These are phyloP conservation scores for Microvelia longipes DNA, from an alignment of 1,140 invertebrate species.

Conservation along the genomic window DNA sequence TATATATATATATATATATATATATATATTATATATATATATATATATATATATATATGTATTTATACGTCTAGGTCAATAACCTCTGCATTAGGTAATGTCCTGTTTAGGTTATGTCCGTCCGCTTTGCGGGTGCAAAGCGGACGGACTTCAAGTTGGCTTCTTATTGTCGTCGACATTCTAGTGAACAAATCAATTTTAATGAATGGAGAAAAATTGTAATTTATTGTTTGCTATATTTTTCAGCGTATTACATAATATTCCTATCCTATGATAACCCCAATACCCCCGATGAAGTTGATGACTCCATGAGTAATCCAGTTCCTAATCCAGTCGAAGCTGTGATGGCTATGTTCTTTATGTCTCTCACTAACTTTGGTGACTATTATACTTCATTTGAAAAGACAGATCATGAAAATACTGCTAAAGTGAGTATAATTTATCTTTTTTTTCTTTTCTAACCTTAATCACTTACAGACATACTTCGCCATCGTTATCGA, in stretches of 20 bases:
- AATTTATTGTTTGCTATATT: background rate
- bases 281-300: conserved; percentile 31
- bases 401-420: conserved; percentile 68
- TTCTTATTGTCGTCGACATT: too few relatives aligned
- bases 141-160: too few relatives aligned
- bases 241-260: conserved; percentile 77
- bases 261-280: conserved; percentile 73
- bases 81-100: too few relatives aligned
- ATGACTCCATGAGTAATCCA: conserved; percentile 45
- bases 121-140: too few relatives aligned
- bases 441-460: background rate
- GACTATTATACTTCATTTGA: conserved; percentile 83
- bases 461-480: background rate
- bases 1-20: too few relatives aligned
- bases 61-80: too few relatives aligned
- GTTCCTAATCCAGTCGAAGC: conserved; percentile 82
- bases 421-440: conserved; percentile 65
- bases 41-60: too few relatives aligned
- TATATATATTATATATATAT: too few relatives aligned
- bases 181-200: too few relatives aligned
- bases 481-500: background rate
- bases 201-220: too few relatives aligned
- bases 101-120: too few relatives aligned
- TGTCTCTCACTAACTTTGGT: conserved; percentile 92
- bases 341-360: conserved; percentile 91